phyloP scores from a whole-genome alignment of 2,888 invertebrate species.

The Acanthosepion esculentum region DNA sequence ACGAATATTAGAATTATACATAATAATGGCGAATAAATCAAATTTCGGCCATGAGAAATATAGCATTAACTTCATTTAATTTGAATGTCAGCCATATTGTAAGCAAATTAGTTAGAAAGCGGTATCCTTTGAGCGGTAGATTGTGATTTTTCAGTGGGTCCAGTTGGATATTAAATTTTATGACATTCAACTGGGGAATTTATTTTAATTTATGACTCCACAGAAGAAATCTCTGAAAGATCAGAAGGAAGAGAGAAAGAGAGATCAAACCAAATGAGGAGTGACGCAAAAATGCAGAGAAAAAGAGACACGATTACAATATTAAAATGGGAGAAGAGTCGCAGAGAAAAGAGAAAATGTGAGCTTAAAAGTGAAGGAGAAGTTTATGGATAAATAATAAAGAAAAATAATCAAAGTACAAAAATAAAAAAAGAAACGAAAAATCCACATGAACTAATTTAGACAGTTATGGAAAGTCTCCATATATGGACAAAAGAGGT shows the following conservation, averaged over 20 bases:
- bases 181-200: neutral
- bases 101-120: neutral
- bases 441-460: too few relatives aligned
- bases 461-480: too few relatives aligned
- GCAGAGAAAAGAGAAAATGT: too few relatives aligned
- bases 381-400: too few relatives aligned
- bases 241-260: neutral
- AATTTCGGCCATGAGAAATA: neutral
- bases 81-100: neutral
- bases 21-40: neutral
- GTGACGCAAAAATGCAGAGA: neutral
- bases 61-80: neutral
- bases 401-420: too few relatives aligned
- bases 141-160: neutral
- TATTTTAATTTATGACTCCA: neutral
- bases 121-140: neutral
- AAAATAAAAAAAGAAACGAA: too few relatives aligned
- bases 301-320: too few relatives aligned
- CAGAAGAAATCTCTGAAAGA: neutral
- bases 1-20: neutral
- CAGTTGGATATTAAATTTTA: neutral
- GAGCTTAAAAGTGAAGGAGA: too few relatives aligned
- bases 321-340: too few relatives aligned
- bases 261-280: too few relatives aligned
- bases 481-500: too few relatives aligned